Base-by-base conservation (phyloP, 2,113 vertebrate species). In the Rhineura floridana region DNA sequence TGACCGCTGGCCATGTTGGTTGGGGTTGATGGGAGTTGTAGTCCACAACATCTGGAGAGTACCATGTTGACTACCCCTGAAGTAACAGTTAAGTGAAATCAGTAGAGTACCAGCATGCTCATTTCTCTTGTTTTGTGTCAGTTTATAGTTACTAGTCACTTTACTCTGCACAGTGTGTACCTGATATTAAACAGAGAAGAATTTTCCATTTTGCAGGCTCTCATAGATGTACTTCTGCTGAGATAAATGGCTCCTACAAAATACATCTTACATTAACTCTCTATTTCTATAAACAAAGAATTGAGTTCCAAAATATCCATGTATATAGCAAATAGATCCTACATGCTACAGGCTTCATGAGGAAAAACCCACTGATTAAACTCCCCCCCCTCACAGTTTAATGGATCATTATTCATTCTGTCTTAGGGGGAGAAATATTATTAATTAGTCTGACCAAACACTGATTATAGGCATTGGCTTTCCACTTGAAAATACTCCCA, bases 371-470 rank as follows among this genome's bases (percentile, higher is more conserved):
- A 72, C 33, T 81, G 42, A 79, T 81, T 88, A 85, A 65, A 77
- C n/a, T 21, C 90, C 85, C 91, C 13, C 39, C 7, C 12, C n/a
- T 3, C 9, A 23, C 48, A 81, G 25, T 75, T 87, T 89, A 89
- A 72, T 81, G 77, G 9, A 52, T 63, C 84, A 55, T 72, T 83
- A 82, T 75, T 90, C 79, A 84, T 89, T 89, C 50, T 86, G 0
- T 92, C 90, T 93, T 63, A 86, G 86, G 79, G 65, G 42, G 88
- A 91, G 81, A 83, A 67, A 46, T 36, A 52, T 75, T 85, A 85
- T 89, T 86, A 50, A 93, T 87, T 90, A 91, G 72, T 88, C 50
- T 90, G 83, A 90, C 81, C 75, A 92, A 94, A 91, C 2, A 87
- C 84, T 88, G n/a, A n/a, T n/a, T 90, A 7, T 44, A 85, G 73